These are phyloP conservation scores for Lacanobia wlatinum DNA, from an alignment of 2,888 invertebrate genomes.

Conservation along the genomic window DNA sequence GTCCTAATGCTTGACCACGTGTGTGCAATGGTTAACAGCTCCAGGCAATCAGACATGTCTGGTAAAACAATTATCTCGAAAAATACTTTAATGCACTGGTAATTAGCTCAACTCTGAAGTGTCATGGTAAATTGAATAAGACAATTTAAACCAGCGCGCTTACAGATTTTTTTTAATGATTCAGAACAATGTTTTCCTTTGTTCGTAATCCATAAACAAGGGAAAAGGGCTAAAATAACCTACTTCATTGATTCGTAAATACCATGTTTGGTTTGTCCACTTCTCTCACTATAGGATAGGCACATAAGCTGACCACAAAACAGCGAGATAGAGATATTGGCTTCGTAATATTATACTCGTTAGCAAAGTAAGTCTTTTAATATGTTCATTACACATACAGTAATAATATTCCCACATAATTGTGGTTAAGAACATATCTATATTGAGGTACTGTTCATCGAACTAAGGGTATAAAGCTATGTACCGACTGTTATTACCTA, in stretches of 20 bases:
- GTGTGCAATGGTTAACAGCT: not conserved
- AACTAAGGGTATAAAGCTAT: not conserved
- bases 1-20: not conserved
- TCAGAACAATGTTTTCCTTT: not conserved
- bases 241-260: not conserved
- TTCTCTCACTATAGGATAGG: not conserved
- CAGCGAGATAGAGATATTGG: conserved; percentile 10
- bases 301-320: conserved; percentile 33
- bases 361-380: conserved; percentile 4
- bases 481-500: not conserved
- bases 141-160: conserved; percentile 1
- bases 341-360: conserved; percentile 26
- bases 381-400: conserved; percentile 8
- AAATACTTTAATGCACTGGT: conserved; percentile 19
- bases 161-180: not conserved
- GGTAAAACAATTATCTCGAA: conserved; percentile 37
- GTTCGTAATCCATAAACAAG: not conserved
- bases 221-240: not conserved
- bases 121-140: conserved; percentile 5
- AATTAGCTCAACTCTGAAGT: conserved; percentile 12
- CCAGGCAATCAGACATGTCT: conserved; percentile 27
- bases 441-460: conserved; percentile 1
- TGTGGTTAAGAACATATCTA: conserved; percentile 25
- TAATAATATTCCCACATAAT: conserved; percentile 3
- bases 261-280: conserved; percentile 1